phyloP scores from a whole-genome alignment of 2,888 invertebrate species.

The Hipparchia sbordonii region DNA sequence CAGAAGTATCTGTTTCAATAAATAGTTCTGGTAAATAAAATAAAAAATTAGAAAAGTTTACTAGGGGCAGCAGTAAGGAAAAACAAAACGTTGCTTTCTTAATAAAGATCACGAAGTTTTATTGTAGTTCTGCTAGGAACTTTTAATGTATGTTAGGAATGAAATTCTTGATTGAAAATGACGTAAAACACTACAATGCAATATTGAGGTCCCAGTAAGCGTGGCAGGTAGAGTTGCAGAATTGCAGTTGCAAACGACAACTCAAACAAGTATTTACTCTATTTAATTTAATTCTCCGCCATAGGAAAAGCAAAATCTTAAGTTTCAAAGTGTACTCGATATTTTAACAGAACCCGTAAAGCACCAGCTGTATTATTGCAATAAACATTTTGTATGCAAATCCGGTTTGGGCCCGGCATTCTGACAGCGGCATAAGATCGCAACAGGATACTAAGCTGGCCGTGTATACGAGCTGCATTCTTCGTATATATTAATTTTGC shows the following conservation, averaged over 20 bases:
- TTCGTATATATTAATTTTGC: conserved; percentile 33
- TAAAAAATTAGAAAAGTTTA: no score
- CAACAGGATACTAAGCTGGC: conserved; percentile 38
- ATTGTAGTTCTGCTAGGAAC: no score
- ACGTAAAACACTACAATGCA: neutral
- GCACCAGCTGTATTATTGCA: conserved; percentile 30
- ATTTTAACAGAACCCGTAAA: conserved; percentile 28
- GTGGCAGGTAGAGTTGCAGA: neutral
- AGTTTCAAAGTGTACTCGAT: conserved; percentile 12
- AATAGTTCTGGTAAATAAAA: neutral
- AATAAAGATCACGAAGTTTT: no score
- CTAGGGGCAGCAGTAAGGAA: no score
- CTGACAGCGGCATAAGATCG: conserved; percentile 36
- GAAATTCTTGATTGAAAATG: neutral
- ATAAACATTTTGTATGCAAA: conserved; percentile 36
- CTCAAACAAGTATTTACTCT: neutral
- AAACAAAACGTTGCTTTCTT: no score
- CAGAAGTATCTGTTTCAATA: no score
- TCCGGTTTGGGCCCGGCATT: conserved; percentile 42
- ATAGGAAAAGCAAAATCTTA: neutral
- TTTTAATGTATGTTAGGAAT: no score
- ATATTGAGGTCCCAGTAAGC: neutral
- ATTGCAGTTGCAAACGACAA: neutral
- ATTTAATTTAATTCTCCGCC: neutral
- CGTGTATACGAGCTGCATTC: conserved; percentile 39